These are phyloP conservation scores for Bombus affinis DNA, from an alignment of 1,140 invertebrate genomes.

Conservation along the genomic window DNA sequence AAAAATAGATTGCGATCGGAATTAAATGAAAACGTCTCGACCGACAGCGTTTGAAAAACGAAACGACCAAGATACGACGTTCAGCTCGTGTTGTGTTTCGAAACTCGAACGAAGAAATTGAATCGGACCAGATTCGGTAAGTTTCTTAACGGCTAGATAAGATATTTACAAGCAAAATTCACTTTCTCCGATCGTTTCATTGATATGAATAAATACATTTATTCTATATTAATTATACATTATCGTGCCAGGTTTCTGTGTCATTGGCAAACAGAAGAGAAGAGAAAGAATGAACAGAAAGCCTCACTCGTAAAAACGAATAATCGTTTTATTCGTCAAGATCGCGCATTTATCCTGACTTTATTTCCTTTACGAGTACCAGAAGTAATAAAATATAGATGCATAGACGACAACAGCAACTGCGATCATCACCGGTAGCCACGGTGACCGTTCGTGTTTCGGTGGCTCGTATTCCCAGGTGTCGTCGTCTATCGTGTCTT, in stretches of 20 bases:
- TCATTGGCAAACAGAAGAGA: too few species aligned
- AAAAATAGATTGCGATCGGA: constrained; percentile 2
- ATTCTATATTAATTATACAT: too few species aligned
- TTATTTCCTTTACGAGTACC: not conserved
- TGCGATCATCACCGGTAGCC: constrained; percentile 49
- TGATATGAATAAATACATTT: too few species aligned
- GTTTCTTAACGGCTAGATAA: not conserved
- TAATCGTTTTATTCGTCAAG: not conserved
- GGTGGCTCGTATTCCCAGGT: constrained; percentile 70
- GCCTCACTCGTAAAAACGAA: not conserved
- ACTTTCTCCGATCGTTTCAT: not conserved
- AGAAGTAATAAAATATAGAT: constrained; percentile 63
- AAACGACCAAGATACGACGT: not conserved
- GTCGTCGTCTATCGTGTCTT: constrained; percentile 65
- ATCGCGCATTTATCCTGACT: too few species aligned
- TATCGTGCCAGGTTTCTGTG: not conserved
- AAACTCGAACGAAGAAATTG: not conserved
- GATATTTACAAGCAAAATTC: not conserved
- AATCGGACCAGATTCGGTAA: not conserved
- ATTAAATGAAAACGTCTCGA: not conserved
- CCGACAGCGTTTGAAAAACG: not conserved
- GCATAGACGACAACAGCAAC: constrained; percentile 65
- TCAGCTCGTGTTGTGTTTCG: not conserved
- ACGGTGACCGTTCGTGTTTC: constrained; percentile 55
- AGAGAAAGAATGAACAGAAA: not conserved